Base-by-base conservation (phyloP, 2,113 vertebrate genomes). In the Brachyistius frenatus region DNA sequence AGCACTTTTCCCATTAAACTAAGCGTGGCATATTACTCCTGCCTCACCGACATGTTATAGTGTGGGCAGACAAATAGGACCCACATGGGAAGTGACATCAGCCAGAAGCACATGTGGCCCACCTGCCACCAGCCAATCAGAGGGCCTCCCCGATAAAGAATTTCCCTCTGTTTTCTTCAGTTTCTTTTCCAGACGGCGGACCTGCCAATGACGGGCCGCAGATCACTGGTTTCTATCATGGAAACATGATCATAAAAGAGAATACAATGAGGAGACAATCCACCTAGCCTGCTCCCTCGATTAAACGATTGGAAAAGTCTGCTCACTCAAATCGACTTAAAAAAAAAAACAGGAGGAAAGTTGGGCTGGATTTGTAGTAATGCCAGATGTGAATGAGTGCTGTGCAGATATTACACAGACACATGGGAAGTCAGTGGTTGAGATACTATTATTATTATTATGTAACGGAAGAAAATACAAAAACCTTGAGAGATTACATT, bases 1-100 rank as follows among this genome's bases (percentile, higher is more conserved):
- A 69, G 76, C 83, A 78, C 74, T 81, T 78, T 79, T 76, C 71
- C 65, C 57, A 83, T 89, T 86, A 79, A 90, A 90, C 78, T 52
- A 80, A 77, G 63, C 82, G 37, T 88, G 62, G 53, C 68, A 64
- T 65, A 84, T 86, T 85, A 76, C 73, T 80, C 53, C 78, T 72
- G 87, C 75, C 62, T 77, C 56, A 49, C 75, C 72, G 78, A 76
- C 85, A 83, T 77, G 77, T 86, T 86, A 84, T 64, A 84, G 67
- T 74, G 67, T 68, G 58, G 77, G 76, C 50, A 66, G 83, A 90
- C 72, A 89, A 89, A 89, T 70, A 63, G 53, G 68, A 74, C 83
- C 83, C 78, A 78, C 70, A 65, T 80, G 86, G 55, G 58, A 86
- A 66, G 85, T 83, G 81, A 91, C 87, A 91, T 84, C 90, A 81